Base-by-base conservation (phyloP, 2,113 vertebrate species). In the Brachirus orientalis region DNA sequence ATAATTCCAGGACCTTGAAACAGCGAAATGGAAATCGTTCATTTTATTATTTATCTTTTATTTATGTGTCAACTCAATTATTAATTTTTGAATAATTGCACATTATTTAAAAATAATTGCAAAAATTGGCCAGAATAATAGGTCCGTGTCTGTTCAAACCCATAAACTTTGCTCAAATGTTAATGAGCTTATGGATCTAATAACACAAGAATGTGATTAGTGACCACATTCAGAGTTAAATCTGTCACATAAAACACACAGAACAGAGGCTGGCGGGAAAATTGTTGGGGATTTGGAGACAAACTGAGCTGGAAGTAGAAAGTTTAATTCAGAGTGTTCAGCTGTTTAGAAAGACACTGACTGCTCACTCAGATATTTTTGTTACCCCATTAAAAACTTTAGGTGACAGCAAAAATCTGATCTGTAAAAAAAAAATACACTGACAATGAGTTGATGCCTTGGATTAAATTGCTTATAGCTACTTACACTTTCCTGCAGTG, bases 401-500 rank as follows among this genome's bases (percentile, higher is more conserved):
- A 18, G 45, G 33, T 16, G 28, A 28, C 28, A 28, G 28, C 28
- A 28, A 1, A 43, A 67, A 59, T 55, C 7, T 17, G 18, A 51
- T 20, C 2, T 8, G 11, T 50, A 28, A 28, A 28, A 7, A 9
- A 10, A 45, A 60, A 7, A 9, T 33, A 33, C n/a, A 45, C 35
- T 18, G 44, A 43, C 20, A 13, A 7, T 1, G 50, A 35, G 4
- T 13, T 28, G 37, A 7, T 16, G 41, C 47, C 22, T 62, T 17
- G 52, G 63, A 83, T 69, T n/a, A 36, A 65, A 50, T 18, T 57
- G 51, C 40, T 62, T 12, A 55, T 10, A n/a, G 61, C 37, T 74
- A 95, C 95, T 95, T 84, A 96, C 95, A 97, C 96, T 94, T 96
- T 96, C 79, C 95, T 95, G 92, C 95, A 97, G 89, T 97, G 96